phyloP scores from a whole-genome alignment of 1,140 invertebrate species.

The Antheraea mylitta region DNA sequence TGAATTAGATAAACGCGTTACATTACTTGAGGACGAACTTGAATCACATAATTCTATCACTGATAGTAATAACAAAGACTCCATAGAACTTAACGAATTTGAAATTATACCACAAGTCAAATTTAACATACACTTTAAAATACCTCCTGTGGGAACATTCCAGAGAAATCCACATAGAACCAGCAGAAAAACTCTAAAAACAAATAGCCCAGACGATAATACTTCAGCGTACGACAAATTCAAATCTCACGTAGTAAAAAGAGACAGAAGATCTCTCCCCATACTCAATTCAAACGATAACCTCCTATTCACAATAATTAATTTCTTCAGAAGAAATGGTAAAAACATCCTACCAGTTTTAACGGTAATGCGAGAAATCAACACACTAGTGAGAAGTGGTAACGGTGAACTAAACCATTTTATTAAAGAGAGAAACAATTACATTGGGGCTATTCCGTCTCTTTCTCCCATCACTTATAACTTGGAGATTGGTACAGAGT shows the following conservation, averaged over 20 bases:
- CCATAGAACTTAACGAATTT: neutral
- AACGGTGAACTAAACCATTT: conserved; percentile 47
- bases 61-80: neutral
- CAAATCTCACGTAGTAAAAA: conserved; percentile 6
- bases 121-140: neutral
- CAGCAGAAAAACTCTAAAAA: neutral
- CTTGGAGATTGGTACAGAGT: conserved; percentile 38
- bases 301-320: conserved; percentile 38
- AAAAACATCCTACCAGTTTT: conserved; percentile 42
- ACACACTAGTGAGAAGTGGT: conserved; percentile 44
- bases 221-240: neutral
- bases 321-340: conserved; percentile 38
- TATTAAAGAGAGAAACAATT: conserved; percentile 47
- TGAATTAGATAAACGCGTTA: neutral
- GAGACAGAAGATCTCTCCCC: conserved; percentile 39
- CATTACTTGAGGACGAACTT: neutral
- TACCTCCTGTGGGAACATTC: neutral
- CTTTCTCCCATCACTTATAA: conserved; percentile 32
- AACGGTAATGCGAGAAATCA: conserved; percentile 49
- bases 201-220: neutral
- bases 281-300: conserved; percentile 37
- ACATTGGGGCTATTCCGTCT: conserved; percentile 32
- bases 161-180: no score
- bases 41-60: neutral
- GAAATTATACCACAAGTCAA: neutral